Percentiles rank a stretch among this genome's conserved stretches.
Conservation (phyloP, 2,113 vertebrate genomes). For the Cebidichthys violaceus region DNA sequence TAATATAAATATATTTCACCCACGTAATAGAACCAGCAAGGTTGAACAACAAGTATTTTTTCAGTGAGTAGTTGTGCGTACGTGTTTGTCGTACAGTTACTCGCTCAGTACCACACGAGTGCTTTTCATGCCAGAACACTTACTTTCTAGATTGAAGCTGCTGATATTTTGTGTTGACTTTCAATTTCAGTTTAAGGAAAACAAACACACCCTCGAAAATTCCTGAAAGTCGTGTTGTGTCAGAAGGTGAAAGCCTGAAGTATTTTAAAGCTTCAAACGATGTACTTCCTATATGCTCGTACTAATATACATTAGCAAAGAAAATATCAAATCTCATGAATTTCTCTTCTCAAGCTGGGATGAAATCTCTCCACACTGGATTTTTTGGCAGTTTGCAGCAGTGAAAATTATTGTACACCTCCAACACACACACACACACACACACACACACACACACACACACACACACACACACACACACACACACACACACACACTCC, state of each 20-base stretch:
- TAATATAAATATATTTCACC: no score
- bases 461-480: conserved; percentile 1
- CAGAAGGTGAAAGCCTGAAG: not conserved
- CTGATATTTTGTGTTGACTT: conserved; percentile 8
- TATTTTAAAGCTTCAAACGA: not conserved
- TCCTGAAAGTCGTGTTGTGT: not conserved
- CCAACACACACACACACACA: not conserved
- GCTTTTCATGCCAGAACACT: no score
- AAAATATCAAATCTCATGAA: not conserved
- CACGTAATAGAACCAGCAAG: no score
- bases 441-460: not conserved
- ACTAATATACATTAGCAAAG: not conserved
- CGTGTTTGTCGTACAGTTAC: no score
- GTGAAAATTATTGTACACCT: conserved; percentile 31
- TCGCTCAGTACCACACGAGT: no score
- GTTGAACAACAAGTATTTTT: no score
- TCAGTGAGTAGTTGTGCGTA: no score
- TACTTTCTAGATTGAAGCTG: not conserved
- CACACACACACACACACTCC: not conserved
- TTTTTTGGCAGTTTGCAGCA: conserved; percentile 4
- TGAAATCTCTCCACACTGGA: not conserved
- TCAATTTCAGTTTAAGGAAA: not conserved
- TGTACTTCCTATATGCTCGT: not conserved
- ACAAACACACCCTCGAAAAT: no score
- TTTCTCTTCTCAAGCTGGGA: not conserved